Percentiles rank a stretch among this genome's conserved stretches.
Evolutionary conservation across 2,113 vertebrate species (phyloP).

Genomic region (Cercocebus atys): DNA sequence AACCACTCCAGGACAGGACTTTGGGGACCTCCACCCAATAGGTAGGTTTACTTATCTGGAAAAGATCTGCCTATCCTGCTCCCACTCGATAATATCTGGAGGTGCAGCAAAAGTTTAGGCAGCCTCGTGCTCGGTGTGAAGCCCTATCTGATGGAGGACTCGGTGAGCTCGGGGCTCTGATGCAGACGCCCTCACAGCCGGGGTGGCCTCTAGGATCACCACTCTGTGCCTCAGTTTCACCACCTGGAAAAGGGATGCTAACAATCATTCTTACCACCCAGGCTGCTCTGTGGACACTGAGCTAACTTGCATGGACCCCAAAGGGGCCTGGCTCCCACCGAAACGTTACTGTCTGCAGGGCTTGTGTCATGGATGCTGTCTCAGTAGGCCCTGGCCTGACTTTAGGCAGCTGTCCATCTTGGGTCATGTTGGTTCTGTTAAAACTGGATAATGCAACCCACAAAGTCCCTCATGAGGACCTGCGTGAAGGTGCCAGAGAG

Average conservation of each 20-base stretch:
- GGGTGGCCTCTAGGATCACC: neutral
- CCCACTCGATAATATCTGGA: neutral
- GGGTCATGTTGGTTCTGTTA: accelerated
- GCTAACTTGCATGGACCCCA: no score
- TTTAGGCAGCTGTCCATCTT: neutral
- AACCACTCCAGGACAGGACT: neutral
- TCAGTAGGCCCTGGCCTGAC: neutral
- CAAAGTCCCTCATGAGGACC: neutral
- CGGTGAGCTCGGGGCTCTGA: accelerated
- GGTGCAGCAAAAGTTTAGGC: no score
- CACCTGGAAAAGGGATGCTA: neutral
- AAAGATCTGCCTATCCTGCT: neutral
- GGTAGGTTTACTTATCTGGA: neutral
- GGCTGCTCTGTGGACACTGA: neutral
- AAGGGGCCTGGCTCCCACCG: neutral
- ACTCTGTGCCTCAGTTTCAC: neutral
- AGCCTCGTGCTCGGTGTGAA: accelerated
- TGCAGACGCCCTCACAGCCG: neutral
- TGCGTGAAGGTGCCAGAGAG: accelerated
- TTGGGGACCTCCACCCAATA: accelerated
- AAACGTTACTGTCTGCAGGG: neutral
- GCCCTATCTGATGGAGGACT: neutral
- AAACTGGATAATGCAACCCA: neutral
- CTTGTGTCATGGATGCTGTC: neutral
- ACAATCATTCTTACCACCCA: no score